These are phyloP conservation scores for Saxicola maurus DNA, from an alignment of 2,797 vertebrate genomes.

Conservation along the genomic window DNA sequence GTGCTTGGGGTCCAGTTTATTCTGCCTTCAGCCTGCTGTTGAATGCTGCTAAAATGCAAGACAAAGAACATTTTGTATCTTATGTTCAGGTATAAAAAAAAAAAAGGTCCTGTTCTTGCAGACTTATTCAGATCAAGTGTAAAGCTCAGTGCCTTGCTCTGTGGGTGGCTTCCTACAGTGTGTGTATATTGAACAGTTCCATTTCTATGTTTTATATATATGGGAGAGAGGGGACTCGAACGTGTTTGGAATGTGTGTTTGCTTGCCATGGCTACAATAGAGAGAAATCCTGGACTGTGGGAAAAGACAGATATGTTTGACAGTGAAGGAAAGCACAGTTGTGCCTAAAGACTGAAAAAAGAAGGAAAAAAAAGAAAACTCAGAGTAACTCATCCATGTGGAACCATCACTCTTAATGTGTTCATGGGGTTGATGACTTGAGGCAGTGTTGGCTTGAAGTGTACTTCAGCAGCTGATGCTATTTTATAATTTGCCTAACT, in stretches of 20 bases:
- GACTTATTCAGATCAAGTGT: conserved; percentile 9
- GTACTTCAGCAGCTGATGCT: conserved; percentile 2
- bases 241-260: conserved; percentile 43
- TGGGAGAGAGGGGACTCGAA: conserved; percentile 1
- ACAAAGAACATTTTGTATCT: conserved; percentile 47
- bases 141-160: conserved; percentile 24
- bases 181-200: conserved; percentile 43
- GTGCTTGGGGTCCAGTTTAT: neutral
- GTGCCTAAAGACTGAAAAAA: neutral
- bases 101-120: neutral
- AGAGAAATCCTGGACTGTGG: conserved; percentile 31
- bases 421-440: conserved; percentile 10
- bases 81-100: conserved; percentile 4
- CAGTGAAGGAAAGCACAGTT: conserved; percentile 28
- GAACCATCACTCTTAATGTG: conserved; percentile 17
- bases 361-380: neutral
- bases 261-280: conserved; percentile 53
- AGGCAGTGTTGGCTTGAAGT: neutral
- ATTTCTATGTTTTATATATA: conserved; percentile 50
- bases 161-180: conserved; percentile 53
- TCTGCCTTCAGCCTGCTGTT: neutral
- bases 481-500: neutral
- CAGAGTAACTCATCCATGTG: conserved; percentile 12
- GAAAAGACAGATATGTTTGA: conserved; percentile 17
- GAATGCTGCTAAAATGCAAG: conserved; percentile 10